These are phyloP conservation scores for Dendrolimus punctatus DNA, from an alignment of 1,140 invertebrate genomes.

Conservation along the genomic window DNA sequence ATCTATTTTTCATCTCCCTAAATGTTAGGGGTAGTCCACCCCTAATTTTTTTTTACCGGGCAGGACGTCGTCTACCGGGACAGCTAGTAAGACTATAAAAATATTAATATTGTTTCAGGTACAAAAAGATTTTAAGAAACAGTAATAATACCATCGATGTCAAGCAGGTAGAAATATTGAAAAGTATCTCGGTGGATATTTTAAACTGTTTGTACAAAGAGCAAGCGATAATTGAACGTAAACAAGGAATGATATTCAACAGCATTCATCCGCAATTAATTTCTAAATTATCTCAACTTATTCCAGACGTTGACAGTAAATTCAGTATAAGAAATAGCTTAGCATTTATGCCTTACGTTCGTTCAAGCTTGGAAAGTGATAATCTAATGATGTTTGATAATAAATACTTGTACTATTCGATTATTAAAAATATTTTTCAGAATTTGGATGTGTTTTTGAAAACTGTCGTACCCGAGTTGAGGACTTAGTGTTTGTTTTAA, in stretches of 20 bases:
- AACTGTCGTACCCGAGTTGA: constrained; percentile 28
- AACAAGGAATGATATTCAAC: constrained; percentile 44
- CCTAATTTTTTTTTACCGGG: no score
- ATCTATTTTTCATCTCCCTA: no score
- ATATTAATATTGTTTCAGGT: constrained; percentile 24
- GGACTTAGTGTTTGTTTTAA: constrained; percentile 2
- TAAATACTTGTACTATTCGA: constrained; percentile 37
- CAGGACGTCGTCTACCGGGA: no score
- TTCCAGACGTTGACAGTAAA: constrained; percentile 38
- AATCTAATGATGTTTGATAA: constrained; percentile 31
- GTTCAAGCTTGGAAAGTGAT: constrained; percentile 28
- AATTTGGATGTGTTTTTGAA: constrained; percentile 33
- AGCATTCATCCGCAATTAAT: constrained; percentile 40
- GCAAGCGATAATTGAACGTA: constrained; percentile 28
- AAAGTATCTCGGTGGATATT: constrained; percentile 42
- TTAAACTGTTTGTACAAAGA: constrained; percentile 47
- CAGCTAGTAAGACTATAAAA: no score
- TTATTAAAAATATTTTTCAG: constrained; percentile 33
- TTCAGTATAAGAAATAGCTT: constrained; percentile 53
- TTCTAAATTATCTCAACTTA: constrained; percentile 30
- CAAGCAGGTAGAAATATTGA: constrained; percentile 29
- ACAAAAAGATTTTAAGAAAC: constrained; percentile 32
- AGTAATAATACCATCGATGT: constrained; percentile 23
- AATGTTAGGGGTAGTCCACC: no score
- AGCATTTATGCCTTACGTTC: constrained; percentile 55